Conservation (phyloP, 2,888 invertebrate species). For the Thera obeliscata region DNA sequence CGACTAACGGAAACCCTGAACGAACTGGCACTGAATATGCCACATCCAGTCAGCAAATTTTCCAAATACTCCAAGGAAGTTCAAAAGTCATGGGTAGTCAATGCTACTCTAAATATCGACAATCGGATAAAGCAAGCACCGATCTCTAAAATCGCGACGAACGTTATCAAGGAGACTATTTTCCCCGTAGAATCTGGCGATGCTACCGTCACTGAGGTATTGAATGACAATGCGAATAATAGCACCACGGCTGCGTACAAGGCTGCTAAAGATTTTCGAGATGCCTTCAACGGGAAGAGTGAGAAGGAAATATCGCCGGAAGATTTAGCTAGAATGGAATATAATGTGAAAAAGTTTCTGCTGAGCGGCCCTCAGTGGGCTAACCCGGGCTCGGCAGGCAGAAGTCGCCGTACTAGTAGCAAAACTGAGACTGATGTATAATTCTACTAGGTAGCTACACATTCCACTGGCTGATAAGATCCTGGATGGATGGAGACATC, state of each 20-base stretch:
- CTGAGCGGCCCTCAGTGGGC: constrained; percentile 83
- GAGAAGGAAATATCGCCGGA: constrained; percentile 78
- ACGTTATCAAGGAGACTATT: constrained; percentile 72
- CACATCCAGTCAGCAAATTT: constrained; percentile 78
- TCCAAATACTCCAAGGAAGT: constrained; percentile 67
- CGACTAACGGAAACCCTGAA: constrained; percentile 75
- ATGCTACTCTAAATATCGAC: constrained; percentile 51
- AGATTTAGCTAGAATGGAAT: constrained; percentile 89
- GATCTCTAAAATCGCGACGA: constrained; percentile 57
- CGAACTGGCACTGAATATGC: constrained; percentile 78
- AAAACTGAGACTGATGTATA: constrained; percentile 84
- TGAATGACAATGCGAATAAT: constrained; percentile 64
- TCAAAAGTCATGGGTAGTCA: constrained; percentile 65
- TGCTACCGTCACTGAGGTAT: constrained; percentile 68
- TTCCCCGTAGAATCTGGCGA: constrained; percentile 76
- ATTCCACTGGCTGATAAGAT: constrained; percentile 43
- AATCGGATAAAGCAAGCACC: constrained; percentile 49
- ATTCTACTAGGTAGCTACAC: constrained; percentile 62
- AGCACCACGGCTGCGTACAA: constrained; percentile 54
- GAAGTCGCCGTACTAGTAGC: constrained; percentile 80
- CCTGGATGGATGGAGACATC: too few relatives aligned
- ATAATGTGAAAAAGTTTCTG: constrained; percentile 90
- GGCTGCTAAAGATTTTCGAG: constrained; percentile 57
- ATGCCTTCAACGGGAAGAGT: constrained; percentile 62
- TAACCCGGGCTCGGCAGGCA: constrained; percentile 57